phyloP scores from a whole-genome alignment of 2,888 invertebrate genomes.

The Folsomia manolachei region DNA sequence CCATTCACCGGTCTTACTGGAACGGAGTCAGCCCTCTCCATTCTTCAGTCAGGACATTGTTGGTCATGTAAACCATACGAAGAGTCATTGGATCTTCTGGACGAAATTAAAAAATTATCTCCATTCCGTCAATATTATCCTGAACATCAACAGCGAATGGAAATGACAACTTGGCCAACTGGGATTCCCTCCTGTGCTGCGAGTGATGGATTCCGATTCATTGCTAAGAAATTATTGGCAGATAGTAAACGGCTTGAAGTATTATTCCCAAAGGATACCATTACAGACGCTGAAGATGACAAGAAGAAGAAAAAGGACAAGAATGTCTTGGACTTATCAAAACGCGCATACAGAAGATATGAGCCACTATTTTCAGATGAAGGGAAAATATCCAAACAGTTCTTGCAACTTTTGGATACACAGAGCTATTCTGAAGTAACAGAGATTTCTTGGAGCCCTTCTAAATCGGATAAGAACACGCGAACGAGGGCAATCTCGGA shows the following conservation, averaged over 20 bases:
- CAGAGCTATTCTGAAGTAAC: not conserved
- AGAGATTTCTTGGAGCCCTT: not conserved
- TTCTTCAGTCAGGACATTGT: constrained; percentile 34
- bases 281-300: not conserved
- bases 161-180: constrained; percentile 18
- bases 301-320: not conserved
- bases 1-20: constrained; percentile 35
- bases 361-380: not conserved
- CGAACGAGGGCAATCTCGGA: not conserved
- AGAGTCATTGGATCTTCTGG: constrained; percentile 3
- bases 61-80: constrained; percentile 38
- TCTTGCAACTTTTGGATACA: not conserved
- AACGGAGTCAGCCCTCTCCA: constrained; percentile 28
- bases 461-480: not conserved
- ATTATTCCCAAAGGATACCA: not conserved
- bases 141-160: constrained; percentile 8
- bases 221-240: constrained; percentile 16
- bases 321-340: not conserved
- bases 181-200: constrained; percentile 13
- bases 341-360: not conserved
- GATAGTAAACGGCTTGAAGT: constrained; percentile 11
- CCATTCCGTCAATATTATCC: not conserved
- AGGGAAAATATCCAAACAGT: not conserved
- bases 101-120: not conserved
- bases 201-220: constrained; percentile 18